These are phyloP conservation scores for Micrasema longulum DNA, from an alignment of 1,140 invertebrate genomes.

Conservation along the genomic window DNA sequence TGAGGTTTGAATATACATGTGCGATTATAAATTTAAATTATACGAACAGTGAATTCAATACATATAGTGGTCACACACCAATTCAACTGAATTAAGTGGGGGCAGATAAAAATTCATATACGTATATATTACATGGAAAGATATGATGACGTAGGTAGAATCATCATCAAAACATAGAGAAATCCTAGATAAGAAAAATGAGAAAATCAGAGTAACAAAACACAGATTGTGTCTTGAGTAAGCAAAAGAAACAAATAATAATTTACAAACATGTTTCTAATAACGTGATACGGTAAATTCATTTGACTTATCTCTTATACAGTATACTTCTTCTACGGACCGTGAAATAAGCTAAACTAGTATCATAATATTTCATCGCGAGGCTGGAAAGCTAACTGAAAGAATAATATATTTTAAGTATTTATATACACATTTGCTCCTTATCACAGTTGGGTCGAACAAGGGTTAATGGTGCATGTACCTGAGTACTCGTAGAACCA, in stretches of 20 bases:
- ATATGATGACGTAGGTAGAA: conserved; percentile 40
- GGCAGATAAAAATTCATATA: conserved; percentile 24
- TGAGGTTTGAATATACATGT: conserved; percentile 39
- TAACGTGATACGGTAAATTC: no score
- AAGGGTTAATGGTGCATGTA: conserved; percentile 39
- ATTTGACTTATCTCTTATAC: no score
- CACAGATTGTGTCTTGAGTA: conserved; percentile 37
- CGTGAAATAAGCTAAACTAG: no score
- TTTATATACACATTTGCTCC: not conserved
- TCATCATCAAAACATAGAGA: conserved; percentile 40
- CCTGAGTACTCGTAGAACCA: conserved; percentile 12
- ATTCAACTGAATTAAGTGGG: conserved; percentile 19
- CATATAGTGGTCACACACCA: conserved; percentile 36
- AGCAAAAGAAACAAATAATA: conserved; percentile 24
- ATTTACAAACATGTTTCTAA: no score
- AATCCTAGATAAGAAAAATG: conserved; percentile 37
- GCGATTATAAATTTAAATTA: conserved; percentile 54
- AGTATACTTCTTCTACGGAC: no score
- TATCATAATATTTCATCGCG: no score
- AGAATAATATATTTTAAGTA: no score
- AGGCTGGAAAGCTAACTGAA: no score
- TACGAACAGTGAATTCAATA: conserved; percentile 41
- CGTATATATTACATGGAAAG: conserved; percentile 1
- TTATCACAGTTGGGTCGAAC: conserved; percentile 40
- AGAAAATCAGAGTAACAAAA: conserved; percentile 42